phyloP scores from a whole-genome alignment of 2,797 vertebrate genomes.

The Eulemur rubriventer region DNA sequence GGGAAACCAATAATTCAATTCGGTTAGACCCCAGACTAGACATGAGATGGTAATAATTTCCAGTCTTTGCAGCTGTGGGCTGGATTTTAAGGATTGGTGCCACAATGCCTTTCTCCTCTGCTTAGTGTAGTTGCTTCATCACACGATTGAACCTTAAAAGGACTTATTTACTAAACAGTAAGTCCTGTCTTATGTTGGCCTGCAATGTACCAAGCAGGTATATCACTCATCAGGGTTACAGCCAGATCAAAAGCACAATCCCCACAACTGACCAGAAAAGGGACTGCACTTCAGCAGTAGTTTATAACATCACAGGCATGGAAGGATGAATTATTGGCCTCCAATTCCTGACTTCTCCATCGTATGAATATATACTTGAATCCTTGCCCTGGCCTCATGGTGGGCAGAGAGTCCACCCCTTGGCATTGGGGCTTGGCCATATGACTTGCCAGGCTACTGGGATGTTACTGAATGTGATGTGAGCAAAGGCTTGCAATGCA shows the following conservation, averaged over 20 bases:
- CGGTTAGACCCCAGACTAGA: neutral
- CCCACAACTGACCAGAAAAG: neutral
- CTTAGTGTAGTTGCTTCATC: neutral
- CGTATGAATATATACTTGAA: neutral
- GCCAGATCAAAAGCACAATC: neutral
- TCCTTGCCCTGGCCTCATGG: neutral
- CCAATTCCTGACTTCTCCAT: neutral
- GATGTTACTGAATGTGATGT: neutral
- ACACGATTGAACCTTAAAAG: neutral
- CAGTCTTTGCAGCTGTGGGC: neutral
- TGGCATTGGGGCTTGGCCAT: neutral
- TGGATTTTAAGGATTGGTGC: neutral
- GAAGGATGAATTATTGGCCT: neutral
- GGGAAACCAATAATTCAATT: slow-evolving; percentile 15
- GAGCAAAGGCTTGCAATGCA: neutral
- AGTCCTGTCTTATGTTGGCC: neutral
- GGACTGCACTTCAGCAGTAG: neutral
- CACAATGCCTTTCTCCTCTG: neutral
- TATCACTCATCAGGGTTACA: neutral
- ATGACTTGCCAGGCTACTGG: neutral
- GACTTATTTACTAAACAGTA: neutral
- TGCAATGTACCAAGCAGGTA: neutral
- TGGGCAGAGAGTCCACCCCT: neutral
- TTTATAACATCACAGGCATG: neutral
- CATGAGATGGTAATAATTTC: neutral